These are phyloP conservation scores for Drosophila diplacantha DNA, from an alignment of 2,888 invertebrate species.

Conservation along the genomic window DNA sequence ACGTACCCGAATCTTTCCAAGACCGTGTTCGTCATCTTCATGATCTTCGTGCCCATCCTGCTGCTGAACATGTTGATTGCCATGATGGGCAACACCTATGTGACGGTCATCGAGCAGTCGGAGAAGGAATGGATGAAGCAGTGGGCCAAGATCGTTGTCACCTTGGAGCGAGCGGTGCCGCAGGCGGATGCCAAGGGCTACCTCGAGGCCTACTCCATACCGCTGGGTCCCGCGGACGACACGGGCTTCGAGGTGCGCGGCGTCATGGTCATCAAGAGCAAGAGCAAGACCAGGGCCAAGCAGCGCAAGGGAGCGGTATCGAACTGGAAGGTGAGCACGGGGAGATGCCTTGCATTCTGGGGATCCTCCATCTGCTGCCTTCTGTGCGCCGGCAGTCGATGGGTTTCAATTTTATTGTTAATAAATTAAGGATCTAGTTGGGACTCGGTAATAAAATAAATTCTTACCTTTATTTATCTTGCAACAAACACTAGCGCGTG, in stretches of 20 bases:
- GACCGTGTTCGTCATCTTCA: constrained; percentile 97
- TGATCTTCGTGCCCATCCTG: constrained; percentile 98
- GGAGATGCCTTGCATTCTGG: too few relatives aligned
- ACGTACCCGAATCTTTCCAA: constrained; percentile 95
- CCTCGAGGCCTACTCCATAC: constrained; percentile 96
- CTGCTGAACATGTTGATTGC: constrained; percentile 98
- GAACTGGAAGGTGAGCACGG: constrained; percentile 93
- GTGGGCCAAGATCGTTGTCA: constrained; percentile 99
- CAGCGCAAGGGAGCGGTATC: constrained; percentile 96
- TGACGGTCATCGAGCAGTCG: constrained; percentile 97
- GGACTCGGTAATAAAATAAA: too few relatives aligned
- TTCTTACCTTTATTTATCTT: background rate
- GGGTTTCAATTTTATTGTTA: too few relatives aligned
- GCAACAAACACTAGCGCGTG: constrained; percentile 80
- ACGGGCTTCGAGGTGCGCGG: constrained; percentile 92
- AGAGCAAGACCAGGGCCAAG: constrained; percentile 96
- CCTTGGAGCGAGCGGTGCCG: constrained; percentile 94
- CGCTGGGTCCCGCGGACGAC: constrained; percentile 89
- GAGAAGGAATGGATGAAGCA: constrained; percentile 99
- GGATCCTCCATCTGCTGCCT: too few relatives aligned
- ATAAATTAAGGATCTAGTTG: too few relatives aligned
- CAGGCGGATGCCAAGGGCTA: constrained; percentile 93
- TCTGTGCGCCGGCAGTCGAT: too few relatives aligned
- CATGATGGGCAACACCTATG: constrained; percentile 99
- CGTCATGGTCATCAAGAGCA: constrained; percentile 98